Conservation (phyloP, 2,113 vertebrate species). For the Tiliqua scincoides region DNA sequence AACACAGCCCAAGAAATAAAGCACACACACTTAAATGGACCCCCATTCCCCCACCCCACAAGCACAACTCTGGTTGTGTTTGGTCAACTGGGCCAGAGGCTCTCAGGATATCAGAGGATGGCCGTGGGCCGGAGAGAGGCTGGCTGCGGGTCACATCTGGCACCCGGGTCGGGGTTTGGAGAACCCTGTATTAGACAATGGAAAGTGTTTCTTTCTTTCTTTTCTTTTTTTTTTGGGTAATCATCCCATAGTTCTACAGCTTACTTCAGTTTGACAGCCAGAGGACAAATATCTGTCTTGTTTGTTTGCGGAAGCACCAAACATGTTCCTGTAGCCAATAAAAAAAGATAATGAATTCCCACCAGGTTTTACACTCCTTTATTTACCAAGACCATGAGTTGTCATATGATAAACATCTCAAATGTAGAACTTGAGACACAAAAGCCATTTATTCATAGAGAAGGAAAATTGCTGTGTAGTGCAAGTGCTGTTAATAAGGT, state of each 20-base stretch:
- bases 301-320: background rate
- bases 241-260: background rate
- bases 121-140: too few relatives aligned
- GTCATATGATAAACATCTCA: conserved; percentile 5
- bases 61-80: too few relatives aligned
- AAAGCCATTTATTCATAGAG: background rate
- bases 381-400: background rate
- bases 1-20: too few relatives aligned
- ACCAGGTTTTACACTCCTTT: conserved; percentile 9
- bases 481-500: conserved; percentile 2
- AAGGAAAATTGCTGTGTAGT: background rate
- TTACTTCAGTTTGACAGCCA: background rate
- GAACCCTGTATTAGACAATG: background rate
- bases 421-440: background rate
- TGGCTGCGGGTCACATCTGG: too few relatives aligned
- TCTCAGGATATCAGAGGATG: too few relatives aligned
- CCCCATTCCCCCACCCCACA: too few relatives aligned
- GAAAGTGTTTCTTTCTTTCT: too few relatives aligned
- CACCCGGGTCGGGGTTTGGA: too few relatives aligned
- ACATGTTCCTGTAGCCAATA: background rate
- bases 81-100: too few relatives aligned
- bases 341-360: background rate
- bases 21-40: too few relatives aligned
- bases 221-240: too few relatives aligned
- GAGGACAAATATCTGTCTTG: background rate